phyloP scores from a whole-genome alignment of 2,113 vertebrate genomes.

The Cervus canadensis region DNA sequence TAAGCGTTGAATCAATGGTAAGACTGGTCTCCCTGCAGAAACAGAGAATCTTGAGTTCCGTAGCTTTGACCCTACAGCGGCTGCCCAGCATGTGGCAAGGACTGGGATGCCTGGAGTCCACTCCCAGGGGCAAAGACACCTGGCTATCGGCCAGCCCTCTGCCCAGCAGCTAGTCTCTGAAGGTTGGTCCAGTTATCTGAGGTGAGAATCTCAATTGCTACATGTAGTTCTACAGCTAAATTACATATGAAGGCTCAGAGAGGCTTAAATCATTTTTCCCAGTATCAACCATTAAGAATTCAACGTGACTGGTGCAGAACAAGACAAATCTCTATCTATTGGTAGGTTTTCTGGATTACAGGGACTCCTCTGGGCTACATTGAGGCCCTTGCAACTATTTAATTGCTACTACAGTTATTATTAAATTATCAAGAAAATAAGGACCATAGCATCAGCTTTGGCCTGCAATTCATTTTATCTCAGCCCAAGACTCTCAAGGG shows the following conservation, averaged over 20 bases:
- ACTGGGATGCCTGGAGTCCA: background rate
- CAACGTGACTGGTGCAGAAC: constrained; percentile 74
- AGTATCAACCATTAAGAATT: constrained; percentile 83
- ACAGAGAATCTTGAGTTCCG: background rate
- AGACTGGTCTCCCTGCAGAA: background rate
- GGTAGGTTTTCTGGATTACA: constrained; percentile 44
- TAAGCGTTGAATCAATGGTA: background rate
- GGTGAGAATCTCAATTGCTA: background rate
- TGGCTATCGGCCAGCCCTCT: background rate
- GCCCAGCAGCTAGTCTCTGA: background rate
- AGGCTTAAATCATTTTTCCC: constrained; percentile 76
- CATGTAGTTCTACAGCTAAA: constrained; percentile 62
- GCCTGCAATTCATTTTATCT: constrained; percentile 68
- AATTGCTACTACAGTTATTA: constrained; percentile 8
- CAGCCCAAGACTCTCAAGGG: constrained; percentile 30
- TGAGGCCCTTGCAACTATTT: constrained; percentile 13
- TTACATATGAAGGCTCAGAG: constrained; percentile 84
- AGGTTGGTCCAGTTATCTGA: constrained; percentile 28
- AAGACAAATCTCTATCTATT: constrained; percentile 54
- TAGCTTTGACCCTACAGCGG: background rate
- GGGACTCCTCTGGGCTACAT: constrained; percentile 1
- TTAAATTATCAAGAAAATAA: constrained; percentile 58
- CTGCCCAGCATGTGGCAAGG: background rate
- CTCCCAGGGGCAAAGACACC: background rate
- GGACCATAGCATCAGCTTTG: constrained; percentile 63